Base-by-base conservation (phyloP, 1,140 invertebrate species). In the Psilanteris sp. region DNA sequence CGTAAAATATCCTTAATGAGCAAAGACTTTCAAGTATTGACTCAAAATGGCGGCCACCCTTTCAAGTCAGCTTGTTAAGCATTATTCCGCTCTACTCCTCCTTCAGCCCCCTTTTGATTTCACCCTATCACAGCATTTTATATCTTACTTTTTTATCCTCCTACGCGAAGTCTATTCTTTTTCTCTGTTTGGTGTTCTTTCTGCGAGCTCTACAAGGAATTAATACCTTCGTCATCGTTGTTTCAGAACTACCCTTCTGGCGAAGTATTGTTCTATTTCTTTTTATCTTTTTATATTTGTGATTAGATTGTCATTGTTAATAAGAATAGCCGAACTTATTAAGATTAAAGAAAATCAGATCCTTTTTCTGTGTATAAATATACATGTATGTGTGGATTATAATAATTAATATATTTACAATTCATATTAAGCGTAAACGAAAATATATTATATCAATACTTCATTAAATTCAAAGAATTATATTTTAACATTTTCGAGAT, bases 21-120 rank as follows among this genome's bases (percentile, higher is more conserved):
- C 83, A 84, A 87, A 87, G 85, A 85, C 85, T 86, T 86, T 85
- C 85, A 87, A 86, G 84, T 87, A 87, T 87, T 86, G 86, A 87
- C 84, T 87, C 83, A 85, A 87, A 87, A 87, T 85, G 85, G 84
- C 82, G 83, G 80, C 82, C 81, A 80, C 81, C 81, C 81, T 87
- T 86, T 87, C 83, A 85, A 86, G 85, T 87, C 84, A 75, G 84
- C 86, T 87, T 86, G 83, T 86, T 86, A 87, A 85, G 81, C 83
- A 87, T 86, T 87, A 85, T 84, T 81, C 76, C 79, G 44, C 71
- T 79, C 78, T 54, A 46, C 59, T 62, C 57, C 50, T 50, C 36
- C 44, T 44, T 41, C 37, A 8, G 31, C 39, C 44, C 52, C 66
- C 52, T 57, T 43, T 50, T 59, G 36, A 43, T 59, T 59, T 61